Conservation (phyloP, 2,888 invertebrate species). For the Xanthia icteritia region DNA sequence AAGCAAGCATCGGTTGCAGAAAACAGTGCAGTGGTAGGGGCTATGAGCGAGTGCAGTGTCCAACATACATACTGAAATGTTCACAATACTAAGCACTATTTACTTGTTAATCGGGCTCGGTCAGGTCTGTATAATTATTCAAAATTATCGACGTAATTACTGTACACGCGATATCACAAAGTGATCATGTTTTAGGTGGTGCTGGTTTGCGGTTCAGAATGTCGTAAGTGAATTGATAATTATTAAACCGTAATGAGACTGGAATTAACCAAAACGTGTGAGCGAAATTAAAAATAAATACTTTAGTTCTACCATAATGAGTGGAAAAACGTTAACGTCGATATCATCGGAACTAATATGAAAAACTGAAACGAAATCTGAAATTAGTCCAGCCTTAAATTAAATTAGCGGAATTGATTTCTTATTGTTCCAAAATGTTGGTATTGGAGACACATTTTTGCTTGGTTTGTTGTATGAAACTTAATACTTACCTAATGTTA, state of each 20-base stretch:
- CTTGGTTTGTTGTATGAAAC: background rate
- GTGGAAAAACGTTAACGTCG: slow-evolving; percentile 18
- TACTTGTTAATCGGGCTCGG: slow-evolving; percentile 64
- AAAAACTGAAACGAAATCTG: slow-evolving; percentile 43
- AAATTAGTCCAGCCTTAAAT: slow-evolving; percentile 45
- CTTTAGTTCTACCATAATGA: slow-evolving; percentile 32
- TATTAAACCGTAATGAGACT: slow-evolving; percentile 33
- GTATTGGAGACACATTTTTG: slow-evolving; percentile 17
- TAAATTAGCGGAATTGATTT: slow-evolving; percentile 18
- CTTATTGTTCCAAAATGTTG: background rate
- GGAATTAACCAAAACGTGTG: slow-evolving; percentile 9
- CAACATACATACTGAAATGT: slow-evolving; percentile 67
- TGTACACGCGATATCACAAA: slow-evolving; percentile 53
- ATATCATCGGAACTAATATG: slow-evolving; percentile 57
- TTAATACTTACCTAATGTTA: background rate
- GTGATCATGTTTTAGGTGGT: slow-evolving; percentile 76
- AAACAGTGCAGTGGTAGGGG: slow-evolving; percentile 73
- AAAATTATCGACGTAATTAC: slow-evolving; percentile 44
- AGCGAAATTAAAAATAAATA: slow-evolving; percentile 25
- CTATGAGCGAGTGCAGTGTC: slow-evolving; percentile 72
- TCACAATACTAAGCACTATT: slow-evolving; percentile 60
- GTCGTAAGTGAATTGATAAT: slow-evolving; percentile 75
- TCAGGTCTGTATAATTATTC: slow-evolving; percentile 75
- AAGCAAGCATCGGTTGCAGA: slow-evolving; percentile 69
- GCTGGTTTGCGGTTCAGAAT: slow-evolving; percentile 68